Percentiles rank a stretch among this genome's conserved stretches.
Conservation (phyloP, 2,888 invertebrate species). For the Lathronympha strigana region DNA sequence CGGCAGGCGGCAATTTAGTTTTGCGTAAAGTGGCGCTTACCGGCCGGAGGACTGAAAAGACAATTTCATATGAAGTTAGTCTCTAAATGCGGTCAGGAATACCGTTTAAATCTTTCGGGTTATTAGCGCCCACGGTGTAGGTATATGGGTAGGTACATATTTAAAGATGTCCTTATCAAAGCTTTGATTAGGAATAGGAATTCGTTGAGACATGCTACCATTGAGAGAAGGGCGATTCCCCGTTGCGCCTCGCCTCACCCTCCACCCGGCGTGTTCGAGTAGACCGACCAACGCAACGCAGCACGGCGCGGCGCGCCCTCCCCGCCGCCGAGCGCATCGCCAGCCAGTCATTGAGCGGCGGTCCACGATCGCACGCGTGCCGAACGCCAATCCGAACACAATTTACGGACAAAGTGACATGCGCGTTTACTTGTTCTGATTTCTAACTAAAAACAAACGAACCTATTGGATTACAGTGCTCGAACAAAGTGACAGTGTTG, state of each 20-base stretch:
- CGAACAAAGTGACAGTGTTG: slow-evolving; percentile 68
- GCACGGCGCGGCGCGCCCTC: slow-evolving; percentile 51
- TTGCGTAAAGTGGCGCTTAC: no score
- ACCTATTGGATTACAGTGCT: slow-evolving; percentile 77
- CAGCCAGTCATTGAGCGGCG: slow-evolving; percentile 78
- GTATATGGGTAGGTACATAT: no score
- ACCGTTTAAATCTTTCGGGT: no score
- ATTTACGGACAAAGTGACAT: slow-evolving; percentile 66
- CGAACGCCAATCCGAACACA: slow-evolving; percentile 48
- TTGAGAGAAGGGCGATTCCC: slow-evolving; percentile 52
- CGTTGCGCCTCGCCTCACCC: slow-evolving; percentile 54
- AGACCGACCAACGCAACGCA: slow-evolving; percentile 47
- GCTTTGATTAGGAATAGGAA: slow-evolving; percentile 10
- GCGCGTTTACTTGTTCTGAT: slow-evolving; percentile 69
- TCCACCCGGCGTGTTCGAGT: slow-evolving; percentile 43
- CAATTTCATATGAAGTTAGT: no score
- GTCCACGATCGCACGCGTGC: slow-evolving; percentile 47
- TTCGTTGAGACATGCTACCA: slow-evolving; percentile 41
- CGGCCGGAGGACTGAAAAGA: no score
- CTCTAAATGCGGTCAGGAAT: no score
- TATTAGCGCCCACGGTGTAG: no score
- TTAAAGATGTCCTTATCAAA: slow-evolving; percentile 12
- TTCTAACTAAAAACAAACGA: slow-evolving; percentile 76
- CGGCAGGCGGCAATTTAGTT: no score
- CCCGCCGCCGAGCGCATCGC: slow-evolving; percentile 42